phyloP scores from a whole-genome alignment of 1,140 invertebrate genomes.

The Drosophila saltans region DNA sequence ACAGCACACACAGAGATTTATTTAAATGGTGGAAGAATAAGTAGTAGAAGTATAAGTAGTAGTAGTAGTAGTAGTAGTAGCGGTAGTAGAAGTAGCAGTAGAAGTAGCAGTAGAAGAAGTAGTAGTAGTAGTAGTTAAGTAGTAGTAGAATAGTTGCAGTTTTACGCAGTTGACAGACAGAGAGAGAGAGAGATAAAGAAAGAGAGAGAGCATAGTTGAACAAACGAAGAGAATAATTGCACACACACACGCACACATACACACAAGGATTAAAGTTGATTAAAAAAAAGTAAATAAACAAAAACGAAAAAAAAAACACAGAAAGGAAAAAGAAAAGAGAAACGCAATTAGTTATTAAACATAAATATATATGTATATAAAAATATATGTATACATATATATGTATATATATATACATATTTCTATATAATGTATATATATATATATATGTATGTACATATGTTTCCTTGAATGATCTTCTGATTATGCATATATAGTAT shows the following conservation, averaged over 20 bases:
- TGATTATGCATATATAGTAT: neutral
- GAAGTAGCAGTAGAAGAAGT: conserved; percentile 20
- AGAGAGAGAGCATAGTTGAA: conserved; percentile 6
- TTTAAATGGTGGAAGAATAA: conserved; percentile 34
- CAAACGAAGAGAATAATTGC: conserved; percentile 7
- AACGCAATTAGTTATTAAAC: conserved; percentile 31
- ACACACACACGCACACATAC: conserved; percentile 64
- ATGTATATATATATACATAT: neutral
- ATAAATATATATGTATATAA: conserved; percentile 3
- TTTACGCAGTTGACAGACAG: neutral
- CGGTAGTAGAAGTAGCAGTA: conserved; percentile 33
- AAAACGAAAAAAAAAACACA: conserved; percentile 3
- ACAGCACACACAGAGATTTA: conserved; percentile 14
- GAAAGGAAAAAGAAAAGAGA: conserved; percentile 68
- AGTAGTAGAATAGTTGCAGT: conserved; percentile 42
- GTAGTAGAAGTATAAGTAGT: conserved; percentile 35
- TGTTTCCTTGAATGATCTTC: too few species aligned
- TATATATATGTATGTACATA: neutral
- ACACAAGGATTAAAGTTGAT: conserved; percentile 61
- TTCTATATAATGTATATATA: neutral
- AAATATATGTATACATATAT: neutral
- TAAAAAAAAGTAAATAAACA: conserved; percentile 41
- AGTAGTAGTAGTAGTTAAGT: too few species aligned
- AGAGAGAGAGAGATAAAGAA: neutral
- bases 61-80: conserved; percentile 43